Base-by-base conservation (phyloP, 2,797 vertebrate species). In the Pteropus rufus region DNA sequence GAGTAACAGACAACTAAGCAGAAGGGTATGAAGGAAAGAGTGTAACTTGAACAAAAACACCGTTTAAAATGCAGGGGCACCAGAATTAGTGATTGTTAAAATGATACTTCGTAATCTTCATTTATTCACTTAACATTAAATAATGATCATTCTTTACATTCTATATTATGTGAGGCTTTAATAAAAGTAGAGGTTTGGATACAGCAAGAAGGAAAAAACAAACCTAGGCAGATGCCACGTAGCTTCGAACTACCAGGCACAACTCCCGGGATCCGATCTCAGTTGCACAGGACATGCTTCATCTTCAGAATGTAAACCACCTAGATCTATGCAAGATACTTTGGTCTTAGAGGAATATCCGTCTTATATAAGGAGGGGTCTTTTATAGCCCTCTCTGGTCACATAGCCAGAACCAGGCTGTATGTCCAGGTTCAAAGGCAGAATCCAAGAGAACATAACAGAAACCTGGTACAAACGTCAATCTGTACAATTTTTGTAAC, bases 71-170 rank as follows among this genome's bases (percentile, higher is more conserved):
- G 10, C 12, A 46, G 73, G 46, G 34, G 2, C 39, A 52, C 10
- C 34, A 94, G 36, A 88, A 82, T 92, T 86, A 86, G 54, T 52
- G 76, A 15, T 49, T 96, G 19, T 81, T 91, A 62, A 26, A 93
- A 39, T 84, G 46, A 79, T 26, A 72, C 77, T 94, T 94, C 86
- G 9, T 75, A 82, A 83, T 89, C 56, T 93, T 92, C 36, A 69
- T 62, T 83, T 92, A 82, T 86, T 83, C 26, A 80, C 12, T 89
- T 87, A 75, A 91, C 19, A 41, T 81, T 89, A 64, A 92, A 19
- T 72, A 65, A 70, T 77, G n/a, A 72, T 79, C 52, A 92, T 29
- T 88, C 46, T 41, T 85, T 73, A 31, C 46, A 24, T 46, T 36
- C 34, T 77, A 1, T 62, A 7, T 65, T 56, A 69, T 3, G 0